phyloP scores from a whole-genome alignment of 2,888 invertebrate genomes.

The Atherix ibis region DNA sequence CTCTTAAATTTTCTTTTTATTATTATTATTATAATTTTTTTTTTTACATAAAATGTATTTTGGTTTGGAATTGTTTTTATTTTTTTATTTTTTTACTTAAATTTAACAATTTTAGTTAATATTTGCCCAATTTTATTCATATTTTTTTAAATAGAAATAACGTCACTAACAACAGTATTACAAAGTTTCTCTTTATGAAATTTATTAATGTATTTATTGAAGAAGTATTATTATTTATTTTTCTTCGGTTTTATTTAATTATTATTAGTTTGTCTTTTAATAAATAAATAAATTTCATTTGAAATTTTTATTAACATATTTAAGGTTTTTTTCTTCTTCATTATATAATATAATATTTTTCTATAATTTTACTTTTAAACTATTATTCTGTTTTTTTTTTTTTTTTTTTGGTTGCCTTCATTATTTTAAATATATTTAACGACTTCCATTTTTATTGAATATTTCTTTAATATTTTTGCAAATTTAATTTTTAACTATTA shows the following conservation, averaged over 20 bases:
- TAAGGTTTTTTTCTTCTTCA: not conserved
- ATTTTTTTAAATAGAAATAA: conserved; percentile 15
- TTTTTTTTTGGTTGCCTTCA: no score
- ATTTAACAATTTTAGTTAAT: conserved; percentile 2
- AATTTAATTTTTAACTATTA: no score
- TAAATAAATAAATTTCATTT: conserved; percentile 2
- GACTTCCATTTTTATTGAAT: no score
- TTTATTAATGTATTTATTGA: conserved; percentile 8
- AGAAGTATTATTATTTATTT: conserved; percentile 6
- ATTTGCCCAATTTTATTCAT: no score
- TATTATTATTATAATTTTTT: conserved; percentile 12
- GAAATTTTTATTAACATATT: not conserved
- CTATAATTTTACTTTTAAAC: not conserved
- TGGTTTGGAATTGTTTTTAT: no score
- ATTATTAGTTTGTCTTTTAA: conserved; percentile 9
- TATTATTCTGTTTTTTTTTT: no score
- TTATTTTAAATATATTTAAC: no score
- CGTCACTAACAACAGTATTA: conserved; percentile 18
- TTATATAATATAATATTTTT: not conserved
- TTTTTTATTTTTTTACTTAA: no score
- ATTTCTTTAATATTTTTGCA: no score
- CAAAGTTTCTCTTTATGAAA: conserved; percentile 9
- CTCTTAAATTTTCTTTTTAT: conserved; percentile 6
- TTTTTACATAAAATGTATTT: conserved; percentile 14
- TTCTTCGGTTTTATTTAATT: conserved; percentile 7